These are phyloP conservation scores for Moxostoma hubbsi DNA, from an alignment of 2,797 vertebrate species.

Conservation along the genomic window DNA sequence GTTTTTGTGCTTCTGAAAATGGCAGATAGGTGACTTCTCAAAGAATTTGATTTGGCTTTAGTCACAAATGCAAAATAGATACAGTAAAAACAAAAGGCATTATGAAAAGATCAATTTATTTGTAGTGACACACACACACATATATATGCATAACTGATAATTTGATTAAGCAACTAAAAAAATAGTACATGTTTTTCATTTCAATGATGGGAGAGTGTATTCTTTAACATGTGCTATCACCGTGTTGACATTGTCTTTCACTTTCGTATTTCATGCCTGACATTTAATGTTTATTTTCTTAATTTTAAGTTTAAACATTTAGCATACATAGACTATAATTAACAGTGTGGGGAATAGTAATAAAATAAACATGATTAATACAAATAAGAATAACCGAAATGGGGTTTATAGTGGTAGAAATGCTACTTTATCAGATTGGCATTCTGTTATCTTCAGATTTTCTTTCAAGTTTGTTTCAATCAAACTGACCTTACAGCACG, in stretches of 20 bases:
- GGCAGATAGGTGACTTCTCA: background rate
- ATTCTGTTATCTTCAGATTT: conserved; percentile 6
- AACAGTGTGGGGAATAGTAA: conserved; percentile 14
- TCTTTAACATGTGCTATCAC: conserved; percentile 3
- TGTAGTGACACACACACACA: conserved; percentile 3
- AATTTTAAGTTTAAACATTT: background rate
- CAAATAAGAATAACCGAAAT: conserved; percentile 12
- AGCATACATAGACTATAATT: conserved; percentile 26
- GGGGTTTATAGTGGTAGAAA: background rate
- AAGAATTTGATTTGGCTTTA: conserved; percentile 26
- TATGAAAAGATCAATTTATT: conserved; percentile 13
- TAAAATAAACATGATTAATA: conserved; percentile 32
- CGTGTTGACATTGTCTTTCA: conserved; percentile 5
- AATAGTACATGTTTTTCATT: background rate
- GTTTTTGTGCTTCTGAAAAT: background rate
- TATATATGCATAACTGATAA: background rate
- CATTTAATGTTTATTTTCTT: background rate
- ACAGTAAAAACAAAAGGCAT: conserved; percentile 24
- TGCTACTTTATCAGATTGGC: background rate
- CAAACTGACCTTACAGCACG: background rate
- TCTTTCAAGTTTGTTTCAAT: conserved; percentile 7
- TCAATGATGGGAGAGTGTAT: background rate
- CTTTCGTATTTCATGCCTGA: background rate
- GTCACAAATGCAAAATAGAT: conserved; percentile 12
- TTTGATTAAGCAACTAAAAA: background rate